Percentiles rank a stretch among this genome's conserved stretches.
These are phyloP conservation scores for Philhelius pedissequus DNA, from an alignment of 2,888 invertebrate genomes.

Conservation along the genomic window DNA sequence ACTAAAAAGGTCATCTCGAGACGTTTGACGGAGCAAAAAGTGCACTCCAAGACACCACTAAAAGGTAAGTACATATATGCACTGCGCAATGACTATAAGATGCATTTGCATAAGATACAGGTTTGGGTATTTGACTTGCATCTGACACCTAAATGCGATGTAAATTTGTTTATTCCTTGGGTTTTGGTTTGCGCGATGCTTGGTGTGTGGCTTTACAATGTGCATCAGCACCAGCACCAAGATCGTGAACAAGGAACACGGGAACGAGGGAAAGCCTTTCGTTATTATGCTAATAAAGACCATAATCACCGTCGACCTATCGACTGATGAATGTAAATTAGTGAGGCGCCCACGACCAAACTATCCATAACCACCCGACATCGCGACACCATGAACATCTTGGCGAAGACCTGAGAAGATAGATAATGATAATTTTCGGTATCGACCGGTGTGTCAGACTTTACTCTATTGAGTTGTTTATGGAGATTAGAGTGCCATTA, in stretches of 20 bases:
- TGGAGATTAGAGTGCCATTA: conserved; percentile 56
- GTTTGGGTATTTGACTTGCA: conserved; percentile 55
- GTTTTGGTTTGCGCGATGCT: background rate
- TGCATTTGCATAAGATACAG: conserved; percentile 44
- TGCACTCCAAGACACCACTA: conserved; percentile 68
- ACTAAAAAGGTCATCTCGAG: conserved; percentile 71
- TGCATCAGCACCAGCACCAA: no score
- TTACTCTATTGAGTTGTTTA: conserved; percentile 58
- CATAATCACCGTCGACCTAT: conserved; percentile 51
- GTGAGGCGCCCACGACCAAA: conserved; percentile 55
- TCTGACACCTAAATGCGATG: conserved; percentile 57
- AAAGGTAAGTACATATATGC: conserved; percentile 70
- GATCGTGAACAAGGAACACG: no score
- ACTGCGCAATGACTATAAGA: background rate
- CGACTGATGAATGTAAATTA: conserved; percentile 61
- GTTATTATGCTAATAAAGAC: conserved; percentile 51
- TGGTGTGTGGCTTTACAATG: conserved; percentile 9
- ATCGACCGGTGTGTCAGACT: conserved; percentile 6
- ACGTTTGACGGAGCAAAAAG: conserved; percentile 65
- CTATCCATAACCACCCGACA: background rate
- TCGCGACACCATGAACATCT: background rate
- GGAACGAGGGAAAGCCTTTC: conserved; percentile 39
- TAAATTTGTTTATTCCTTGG: conserved; percentile 48
- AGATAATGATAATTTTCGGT: conserved; percentile 25
- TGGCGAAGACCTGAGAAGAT: conserved; percentile 1